Conservation (phyloP, 2,888 invertebrate species). For the Tipula lateralis region DNA sequence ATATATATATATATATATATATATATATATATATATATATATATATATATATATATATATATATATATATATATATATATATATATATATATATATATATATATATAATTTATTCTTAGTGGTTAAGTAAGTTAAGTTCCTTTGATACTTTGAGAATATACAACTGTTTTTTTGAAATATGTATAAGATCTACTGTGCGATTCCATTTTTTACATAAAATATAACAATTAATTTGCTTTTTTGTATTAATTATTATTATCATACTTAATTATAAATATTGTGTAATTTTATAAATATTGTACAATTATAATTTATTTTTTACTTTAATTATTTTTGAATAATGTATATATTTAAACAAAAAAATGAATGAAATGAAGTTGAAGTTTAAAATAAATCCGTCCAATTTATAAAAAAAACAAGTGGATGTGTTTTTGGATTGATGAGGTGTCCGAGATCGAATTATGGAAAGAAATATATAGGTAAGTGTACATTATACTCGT, state of each 20-base stretch:
- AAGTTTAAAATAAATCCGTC: constrained; percentile 2
- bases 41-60: neutral
- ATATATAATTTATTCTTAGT: no score
- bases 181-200: neutral
- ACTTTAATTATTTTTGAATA: neutral
- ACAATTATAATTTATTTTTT: constrained; percentile 3
- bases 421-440: neutral
- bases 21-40: neutral
- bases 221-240: neutral
- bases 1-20: neutral
- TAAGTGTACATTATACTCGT: no score
- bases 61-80: no score
- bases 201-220: neutral
- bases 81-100: no score
- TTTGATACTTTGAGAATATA: constrained; percentile 19
- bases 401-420: neutral
- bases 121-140: neutral
- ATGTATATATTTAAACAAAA: neutral
- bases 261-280: neutral
- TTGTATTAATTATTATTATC: neutral
- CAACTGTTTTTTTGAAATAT: neutral
- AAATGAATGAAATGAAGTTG: neutral
- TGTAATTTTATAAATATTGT: neutral
- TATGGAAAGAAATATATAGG: no score
- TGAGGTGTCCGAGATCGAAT: no score